These are phyloP conservation scores for Malurus elegans DNA, from an alignment of 2,113 vertebrate genomes.

Conservation along the genomic window DNA sequence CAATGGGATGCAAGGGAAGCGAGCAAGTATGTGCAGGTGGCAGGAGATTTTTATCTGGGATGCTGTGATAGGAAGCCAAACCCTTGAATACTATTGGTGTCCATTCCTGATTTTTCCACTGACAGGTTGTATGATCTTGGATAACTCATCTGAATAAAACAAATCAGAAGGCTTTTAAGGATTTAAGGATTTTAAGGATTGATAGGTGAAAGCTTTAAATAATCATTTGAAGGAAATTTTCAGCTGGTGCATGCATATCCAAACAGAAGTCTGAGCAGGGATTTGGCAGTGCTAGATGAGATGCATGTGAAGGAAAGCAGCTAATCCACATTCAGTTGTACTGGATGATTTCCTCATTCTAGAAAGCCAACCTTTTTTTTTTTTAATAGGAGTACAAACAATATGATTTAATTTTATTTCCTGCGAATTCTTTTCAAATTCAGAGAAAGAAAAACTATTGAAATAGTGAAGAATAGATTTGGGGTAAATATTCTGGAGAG, in stretches of 20 bases:
- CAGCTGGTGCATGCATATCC: neutral
- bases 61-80: neutral
- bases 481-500: neutral
- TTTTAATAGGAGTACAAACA: neutral
- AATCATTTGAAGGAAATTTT: neutral
- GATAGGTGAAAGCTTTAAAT: neutral
- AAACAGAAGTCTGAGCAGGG: neutral
- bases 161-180: neutral
- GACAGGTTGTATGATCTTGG: neutral
- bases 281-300: neutral
- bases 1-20: neutral
- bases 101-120: neutral
- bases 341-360: neutral
- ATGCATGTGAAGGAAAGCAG: neutral
- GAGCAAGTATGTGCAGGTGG: neutral
- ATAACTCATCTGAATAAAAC: neutral
- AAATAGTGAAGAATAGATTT: neutral
- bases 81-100: neutral
- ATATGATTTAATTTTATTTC: neutral
- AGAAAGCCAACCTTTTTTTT: neutral
- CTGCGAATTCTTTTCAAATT: neutral
- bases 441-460: neutral
- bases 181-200: neutral
- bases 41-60: neutral
- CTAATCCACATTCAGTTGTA: neutral